A percentile compares a stretch with the other conserved stretches of the same genome.
Evolutionary conservation across 2,888 invertebrate genomes (phyloP).

Genomic region (Amiota minor): DNA sequence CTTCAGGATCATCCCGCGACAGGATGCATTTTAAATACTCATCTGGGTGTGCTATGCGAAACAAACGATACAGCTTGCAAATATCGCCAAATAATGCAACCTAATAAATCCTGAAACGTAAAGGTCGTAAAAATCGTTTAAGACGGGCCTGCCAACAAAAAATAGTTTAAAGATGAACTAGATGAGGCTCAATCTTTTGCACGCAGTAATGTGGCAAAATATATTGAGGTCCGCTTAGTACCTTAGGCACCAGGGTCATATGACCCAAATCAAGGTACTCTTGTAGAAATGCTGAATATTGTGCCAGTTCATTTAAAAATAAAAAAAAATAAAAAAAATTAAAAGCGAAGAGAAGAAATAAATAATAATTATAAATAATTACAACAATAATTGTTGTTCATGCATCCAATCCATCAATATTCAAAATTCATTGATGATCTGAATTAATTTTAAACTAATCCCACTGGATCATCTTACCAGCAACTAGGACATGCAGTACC

Average conservation of each 20-base stretch:
- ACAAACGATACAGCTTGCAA: background rate
- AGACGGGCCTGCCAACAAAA: background rate
- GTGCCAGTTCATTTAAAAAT: too few relatives aligned
- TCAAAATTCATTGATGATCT: too few relatives aligned
- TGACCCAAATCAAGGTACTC: constrained; percentile 10
- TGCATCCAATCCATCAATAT: too few relatives aligned
- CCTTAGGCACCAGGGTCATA: background rate
- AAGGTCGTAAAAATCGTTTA: background rate
- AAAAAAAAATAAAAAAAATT: too few relatives aligned
- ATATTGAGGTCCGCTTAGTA: background rate
- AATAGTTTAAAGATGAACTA: constrained; percentile 13
- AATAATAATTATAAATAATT: too few relatives aligned
- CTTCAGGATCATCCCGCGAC: background rate
- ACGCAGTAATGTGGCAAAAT: constrained; percentile 29
- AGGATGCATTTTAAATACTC: background rate
- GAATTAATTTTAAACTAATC: too few relatives aligned
- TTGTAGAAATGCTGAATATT: constrained; percentile 11
- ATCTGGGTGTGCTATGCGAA: background rate
- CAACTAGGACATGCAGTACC: too few relatives aligned
- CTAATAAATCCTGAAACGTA: background rate
- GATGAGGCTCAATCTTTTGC: constrained; percentile 18
- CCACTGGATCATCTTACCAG: too few relatives aligned
- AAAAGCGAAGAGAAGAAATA: too few relatives aligned
- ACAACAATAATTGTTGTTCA: too few relatives aligned
- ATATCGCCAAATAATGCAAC: constrained; percentile 8